A percentile compares a stretch with the other conserved stretches of the same genome.
phyloP scores from a whole-genome alignment of 2,888 invertebrate species.

The Rhagophthalmus giganteus region DNA sequence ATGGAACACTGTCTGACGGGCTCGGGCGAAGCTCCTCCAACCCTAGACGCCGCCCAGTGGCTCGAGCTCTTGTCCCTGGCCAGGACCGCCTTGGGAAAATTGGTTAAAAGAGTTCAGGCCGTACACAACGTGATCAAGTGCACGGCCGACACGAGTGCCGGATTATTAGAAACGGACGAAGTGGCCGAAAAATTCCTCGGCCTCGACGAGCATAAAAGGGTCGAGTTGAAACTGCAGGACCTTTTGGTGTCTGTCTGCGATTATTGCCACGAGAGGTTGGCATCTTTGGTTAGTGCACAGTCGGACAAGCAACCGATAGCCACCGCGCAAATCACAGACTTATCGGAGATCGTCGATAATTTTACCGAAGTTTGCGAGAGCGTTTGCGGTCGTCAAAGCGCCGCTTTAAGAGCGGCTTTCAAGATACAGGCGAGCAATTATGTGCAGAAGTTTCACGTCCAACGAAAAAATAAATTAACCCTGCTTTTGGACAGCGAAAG shows the following conservation, averaged over 20 bases:
- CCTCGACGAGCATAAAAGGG: constrained; percentile 67
- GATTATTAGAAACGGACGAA: constrained; percentile 50
- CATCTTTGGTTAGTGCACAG: constrained; percentile 81
- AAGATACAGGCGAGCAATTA: constrained; percentile 89
- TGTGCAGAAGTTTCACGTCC: constrained; percentile 87
- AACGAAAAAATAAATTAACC: constrained; percentile 82
- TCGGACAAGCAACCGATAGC: constrained; percentile 73
- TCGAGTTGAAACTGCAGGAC: constrained; percentile 73
- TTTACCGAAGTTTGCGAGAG: constrained; percentile 78
- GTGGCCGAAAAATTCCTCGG: constrained; percentile 70
- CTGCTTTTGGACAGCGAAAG: constrained; percentile 85
- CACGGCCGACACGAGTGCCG: constrained; percentile 69
- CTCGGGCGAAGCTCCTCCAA: constrained; percentile 52
- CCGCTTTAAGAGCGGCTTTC: constrained; percentile 78
- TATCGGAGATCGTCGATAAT: constrained; percentile 75
- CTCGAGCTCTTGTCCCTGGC: constrained; percentile 49
- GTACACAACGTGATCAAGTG: constrained; percentile 78
- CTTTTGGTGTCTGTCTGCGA: constrained; percentile 83
- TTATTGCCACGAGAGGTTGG: constrained; percentile 90
- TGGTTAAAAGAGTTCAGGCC: constrained; percentile 74
- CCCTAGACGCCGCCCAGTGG: constrained; percentile 52
- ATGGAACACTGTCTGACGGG: constrained; percentile 61
- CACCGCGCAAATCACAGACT: constrained; percentile 73
- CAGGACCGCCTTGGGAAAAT: constrained; percentile 56
- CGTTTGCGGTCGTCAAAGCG: constrained; percentile 74